Conservation (phyloP, 2,888 invertebrate genomes). For the Brachyptera putata region DNA sequence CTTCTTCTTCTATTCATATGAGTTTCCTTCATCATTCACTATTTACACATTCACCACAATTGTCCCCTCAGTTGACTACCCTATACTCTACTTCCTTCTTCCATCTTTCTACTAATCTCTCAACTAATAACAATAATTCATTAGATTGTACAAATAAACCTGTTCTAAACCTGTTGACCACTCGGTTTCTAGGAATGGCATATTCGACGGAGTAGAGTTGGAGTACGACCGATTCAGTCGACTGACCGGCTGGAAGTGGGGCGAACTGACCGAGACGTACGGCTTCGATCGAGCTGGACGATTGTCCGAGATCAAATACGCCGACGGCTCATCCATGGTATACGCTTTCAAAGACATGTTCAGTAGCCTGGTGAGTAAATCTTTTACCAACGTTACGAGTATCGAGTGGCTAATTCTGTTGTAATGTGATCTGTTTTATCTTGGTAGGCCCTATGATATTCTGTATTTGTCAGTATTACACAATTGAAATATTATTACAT, state of each 20-base stretch:
- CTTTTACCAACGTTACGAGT: neutral
- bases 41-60: neutral
- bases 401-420: no score
- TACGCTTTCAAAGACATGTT: constrained; percentile 92
- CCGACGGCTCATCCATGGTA: constrained; percentile 84
- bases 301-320: constrained; percentile 83
- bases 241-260: constrained; percentile 88
- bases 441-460: no score
- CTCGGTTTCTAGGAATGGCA: constrained; percentile 71
- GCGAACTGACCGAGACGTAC: constrained; percentile 83
- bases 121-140: no score
- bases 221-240: constrained; percentile 90
- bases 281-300: constrained; percentile 87
- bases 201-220: constrained; percentile 83
- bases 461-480: no score
- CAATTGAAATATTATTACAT: no score
- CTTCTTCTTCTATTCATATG: neutral
- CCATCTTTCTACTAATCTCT: no score
- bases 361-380: constrained; percentile 61
- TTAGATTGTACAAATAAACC: no score
- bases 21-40: neutral
- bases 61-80: no score
- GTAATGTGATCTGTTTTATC: no score
- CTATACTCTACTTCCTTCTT: no score
- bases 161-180: no score